Evolutionary conservation across 2,113 vertebrate species (phyloP).

Genomic region (Strigops habroptila): DNA sequence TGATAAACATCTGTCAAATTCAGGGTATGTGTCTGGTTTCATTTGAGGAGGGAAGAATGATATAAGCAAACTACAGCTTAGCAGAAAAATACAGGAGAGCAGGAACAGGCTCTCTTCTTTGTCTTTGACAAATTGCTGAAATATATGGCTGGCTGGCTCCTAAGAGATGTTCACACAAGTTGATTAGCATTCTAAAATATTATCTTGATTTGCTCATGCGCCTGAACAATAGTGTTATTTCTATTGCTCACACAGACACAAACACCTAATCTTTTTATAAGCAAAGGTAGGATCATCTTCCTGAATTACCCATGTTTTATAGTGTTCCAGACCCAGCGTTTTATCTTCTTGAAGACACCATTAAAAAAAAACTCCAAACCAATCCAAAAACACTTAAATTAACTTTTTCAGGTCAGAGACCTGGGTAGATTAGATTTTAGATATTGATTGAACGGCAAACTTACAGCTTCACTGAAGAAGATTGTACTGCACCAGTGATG

Average conservation of each 20-base stretch:
- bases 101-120: background rate
- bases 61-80: background rate
- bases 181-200: background rate
- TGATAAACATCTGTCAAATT: background rate
- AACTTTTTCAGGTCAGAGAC: background rate
- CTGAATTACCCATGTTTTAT: background rate
- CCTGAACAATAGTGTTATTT: background rate
- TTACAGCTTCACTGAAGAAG: background rate
- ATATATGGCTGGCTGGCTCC: background rate
- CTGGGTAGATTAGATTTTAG: background rate
- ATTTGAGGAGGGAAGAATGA: background rate
- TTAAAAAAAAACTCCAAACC: background rate
- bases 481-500: background rate
- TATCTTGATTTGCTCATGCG: rapidly evolving
- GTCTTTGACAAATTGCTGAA: background rate
- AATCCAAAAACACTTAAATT: background rate
- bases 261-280: background rate
- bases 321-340: background rate
- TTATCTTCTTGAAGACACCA: background rate
- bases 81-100: background rate
- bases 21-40: background rate
- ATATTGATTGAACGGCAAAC: background rate
- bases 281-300: background rate
- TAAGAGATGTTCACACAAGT: background rate
- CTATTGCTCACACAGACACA: background rate